Evolutionary conservation across 2,888 invertebrate genomes (phyloP), one percentile per base, ranked within the genome.

Genomic region (Pasiphila rectangulata): DNA sequence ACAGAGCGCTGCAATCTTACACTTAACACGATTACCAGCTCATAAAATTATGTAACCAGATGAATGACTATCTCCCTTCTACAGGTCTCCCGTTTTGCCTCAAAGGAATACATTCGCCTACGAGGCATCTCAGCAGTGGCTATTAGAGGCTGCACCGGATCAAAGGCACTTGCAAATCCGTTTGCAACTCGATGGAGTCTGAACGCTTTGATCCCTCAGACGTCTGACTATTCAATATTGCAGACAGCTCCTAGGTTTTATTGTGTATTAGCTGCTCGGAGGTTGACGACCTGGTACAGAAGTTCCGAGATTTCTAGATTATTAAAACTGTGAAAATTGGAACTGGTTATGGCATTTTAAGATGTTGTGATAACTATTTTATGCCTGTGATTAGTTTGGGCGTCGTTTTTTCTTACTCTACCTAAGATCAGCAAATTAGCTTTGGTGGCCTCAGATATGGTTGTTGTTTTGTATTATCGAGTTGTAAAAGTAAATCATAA

Each of bases 121-220:
- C 34, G 34, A 16, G 17, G 25, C 35, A 20, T n/a, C 21, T 40
- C 3, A 15, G 17, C 30, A 20, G 34, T 10, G 15, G 39, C 23
- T 17, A 21, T 25, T 25, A 48, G 24, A 34, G 34, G 39, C 15
- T 50, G 50, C 50, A 50, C 50, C 37, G 37, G 41, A 41, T 50
- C 50, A 50, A 50, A 50, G 50, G 41, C 30, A 16, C 30, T 30
- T 44, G 44, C 40, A 36, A 21, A 49, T 49, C 45, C 37, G 45
- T 38, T 45, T 41, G 41, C 50, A 45, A 32, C 45, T 21, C 50
- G 43, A 38, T 38, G 47, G 38, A 48, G 32, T 39, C 45, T 45
- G 25, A 24, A 25, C 7, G 27, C 27, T 27, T 27, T 27, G 27
- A 27, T 27, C 13, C 13, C 10, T 3, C 13, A 27, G 13, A 27